Evolutionary conservation across 2,888 invertebrate species (phyloP), one percentile per base, ranked within the genome.

Genomic region (Caenorhabditis auriculariae): DNA sequence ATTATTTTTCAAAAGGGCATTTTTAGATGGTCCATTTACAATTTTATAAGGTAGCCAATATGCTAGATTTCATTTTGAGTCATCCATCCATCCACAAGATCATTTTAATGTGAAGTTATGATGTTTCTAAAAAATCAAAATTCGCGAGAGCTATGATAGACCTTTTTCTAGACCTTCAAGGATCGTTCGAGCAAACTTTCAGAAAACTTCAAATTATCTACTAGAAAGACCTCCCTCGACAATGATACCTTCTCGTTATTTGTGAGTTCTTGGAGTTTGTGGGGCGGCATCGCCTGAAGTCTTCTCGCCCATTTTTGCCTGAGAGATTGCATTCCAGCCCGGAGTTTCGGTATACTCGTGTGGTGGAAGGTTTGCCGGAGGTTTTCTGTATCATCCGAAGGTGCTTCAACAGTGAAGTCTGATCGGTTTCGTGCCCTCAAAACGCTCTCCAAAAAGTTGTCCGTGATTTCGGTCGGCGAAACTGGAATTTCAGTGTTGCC

Each of bases 251-350:
- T 43, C 37, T 48, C 43, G 28, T 54, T 48, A 17, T 17, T 32
- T 4, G 35, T 48, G 6, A 26, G 49, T 21, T 24, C 4, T 41
- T 42, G 43, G 23, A 28, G 53, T 27, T 42, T 54, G 12, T 45
- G 35, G 1, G 56, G 45, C 32, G 61, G 61, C 49, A 53, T 52
- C 46, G 56, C 53, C 57, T 57, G 61, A 24, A 61, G 19, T 32
- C 54, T 61, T 7, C 43, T 38, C 1, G 48, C 49, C 61, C 61
- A 61, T 37, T 53, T 53, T 24, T 61, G 61, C 9, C 61, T 53
- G 2, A 61, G 39, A 29, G 53, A 44, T 6, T 27, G 19, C 15
- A 61, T 35, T 12, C 56, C 56, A 7, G 35, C 42, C 4, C 56
- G 35, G 28, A 61, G 44, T 26, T 53, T 49, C 15, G 43, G n/a